Conservation (phyloP, 2,888 invertebrate genomes). For the Steinernema carpocapsae region DNA sequence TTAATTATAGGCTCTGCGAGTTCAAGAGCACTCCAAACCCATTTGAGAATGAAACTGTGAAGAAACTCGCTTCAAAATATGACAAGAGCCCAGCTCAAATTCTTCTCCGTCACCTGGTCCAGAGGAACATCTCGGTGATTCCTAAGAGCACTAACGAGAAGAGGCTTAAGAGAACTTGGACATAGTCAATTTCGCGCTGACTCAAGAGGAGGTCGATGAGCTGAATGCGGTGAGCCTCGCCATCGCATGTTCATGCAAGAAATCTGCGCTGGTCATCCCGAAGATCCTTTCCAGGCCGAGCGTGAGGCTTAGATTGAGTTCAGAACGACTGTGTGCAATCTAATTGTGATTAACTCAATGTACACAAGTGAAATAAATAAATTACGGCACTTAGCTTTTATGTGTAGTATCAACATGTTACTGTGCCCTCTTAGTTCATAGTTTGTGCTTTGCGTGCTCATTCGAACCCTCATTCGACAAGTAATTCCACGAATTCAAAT, state of each 20-base stretch:
- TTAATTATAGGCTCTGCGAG: not conserved
- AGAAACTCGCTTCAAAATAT: slow-evolving; percentile 54
- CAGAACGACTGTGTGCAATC: no score
- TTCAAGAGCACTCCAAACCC: slow-evolving; percentile 37
- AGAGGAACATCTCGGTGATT: slow-evolving; percentile 49
- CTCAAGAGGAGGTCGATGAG: slow-evolving; percentile 40
- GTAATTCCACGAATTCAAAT: no score
- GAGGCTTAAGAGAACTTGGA: slow-evolving; percentile 43
- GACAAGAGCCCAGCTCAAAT: slow-evolving; percentile 53
- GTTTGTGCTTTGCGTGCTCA: no score
- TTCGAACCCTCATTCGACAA: no score
- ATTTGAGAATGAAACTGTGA: slow-evolving; percentile 42
- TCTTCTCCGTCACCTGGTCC: slow-evolving; percentile 48
- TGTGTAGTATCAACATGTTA: no score
- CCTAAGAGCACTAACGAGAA: slow-evolving; percentile 45
- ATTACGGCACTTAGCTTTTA: no score
- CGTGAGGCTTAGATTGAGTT: slow-evolving; percentile 37
- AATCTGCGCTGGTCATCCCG: slow-evolving; percentile 48
- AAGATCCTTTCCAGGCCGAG: slow-evolving; percentile 51
- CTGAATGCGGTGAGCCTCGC: slow-evolving; percentile 40
- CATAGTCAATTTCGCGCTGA: slow-evolving; percentile 46
- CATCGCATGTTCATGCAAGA: slow-evolving; percentile 40
- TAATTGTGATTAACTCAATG: no score
- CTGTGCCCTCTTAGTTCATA: no score
- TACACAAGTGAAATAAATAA: no score